A percentile compares a stretch with the other conserved stretches of the same genome.
These are phyloP conservation scores for Drosophila aff. DNA, from an alignment of 1,140 invertebrate species.

Conservation along the genomic window DNA sequence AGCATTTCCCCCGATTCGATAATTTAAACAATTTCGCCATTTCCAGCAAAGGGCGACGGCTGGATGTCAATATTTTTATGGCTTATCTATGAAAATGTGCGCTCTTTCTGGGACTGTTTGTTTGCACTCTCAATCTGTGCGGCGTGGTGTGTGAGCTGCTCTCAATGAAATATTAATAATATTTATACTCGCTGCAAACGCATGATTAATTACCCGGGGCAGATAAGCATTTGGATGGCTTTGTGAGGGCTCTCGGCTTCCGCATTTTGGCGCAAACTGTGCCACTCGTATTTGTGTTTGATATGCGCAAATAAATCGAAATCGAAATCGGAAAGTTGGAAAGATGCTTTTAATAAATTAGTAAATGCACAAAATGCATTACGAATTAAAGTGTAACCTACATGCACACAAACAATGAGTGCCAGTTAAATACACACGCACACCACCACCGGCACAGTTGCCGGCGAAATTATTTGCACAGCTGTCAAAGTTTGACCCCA, in stretches of 20 bases:
- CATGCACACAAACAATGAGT: conserved; percentile 35
- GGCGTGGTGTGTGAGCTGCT: conserved; percentile 9
- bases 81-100: conserved; percentile 61
- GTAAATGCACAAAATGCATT: conserved; percentile 79
- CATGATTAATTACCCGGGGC: conserved; percentile 42
- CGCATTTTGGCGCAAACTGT: conserved; percentile 61
- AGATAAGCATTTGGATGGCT: conserved; percentile 54
- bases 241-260: conserved; percentile 45
- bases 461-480: conserved; percentile 78
- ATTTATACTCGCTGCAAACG: conserved; percentile 44
- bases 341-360: conserved; percentile 81
- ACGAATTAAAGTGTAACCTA: conserved; percentile 64
- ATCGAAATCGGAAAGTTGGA: conserved; percentile 30
- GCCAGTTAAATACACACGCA: conserved; percentile 37
- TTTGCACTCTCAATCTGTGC: conserved; percentile 44
- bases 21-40: conserved; percentile 79
- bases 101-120: conserved; percentile 32
- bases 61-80: conserved; percentile 74
- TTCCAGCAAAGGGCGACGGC: conserved; percentile 24
- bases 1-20: conserved; percentile 25
- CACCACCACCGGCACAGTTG: conserved; percentile 24
- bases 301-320: conserved; percentile 71
- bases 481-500: conserved; percentile 82
- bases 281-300: conserved; percentile 57
- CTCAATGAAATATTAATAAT: conserved; percentile 63